A percentile compares a stretch with the other conserved stretches of the same genome.
phyloP scores from a whole-genome alignment of 2,797 vertebrate species.

The Poecilia wingei region DNA sequence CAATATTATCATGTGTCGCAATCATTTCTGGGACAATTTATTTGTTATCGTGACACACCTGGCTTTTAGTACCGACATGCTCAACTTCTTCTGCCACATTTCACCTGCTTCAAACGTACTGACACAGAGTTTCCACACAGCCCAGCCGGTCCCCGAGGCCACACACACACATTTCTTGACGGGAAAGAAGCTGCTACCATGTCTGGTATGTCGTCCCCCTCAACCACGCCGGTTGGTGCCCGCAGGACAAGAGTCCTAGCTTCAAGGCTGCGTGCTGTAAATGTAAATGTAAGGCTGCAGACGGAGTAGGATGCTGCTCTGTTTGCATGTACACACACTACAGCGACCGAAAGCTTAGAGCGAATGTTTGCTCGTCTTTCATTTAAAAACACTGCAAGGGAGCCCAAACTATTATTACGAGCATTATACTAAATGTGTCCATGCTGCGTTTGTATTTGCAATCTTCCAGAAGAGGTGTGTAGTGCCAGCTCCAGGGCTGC shows the following conservation, averaged over 20 bases:
- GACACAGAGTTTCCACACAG: conserved; percentile 41
- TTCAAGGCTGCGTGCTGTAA: conserved; percentile 43
- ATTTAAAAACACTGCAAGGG: not conserved
- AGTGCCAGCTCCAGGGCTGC: conserved; percentile 21
- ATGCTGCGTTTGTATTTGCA: not conserved
- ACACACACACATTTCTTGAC: conserved; percentile 69
- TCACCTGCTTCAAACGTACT: conserved; percentile 35
- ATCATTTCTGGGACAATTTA: no score
- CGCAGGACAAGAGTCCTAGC: conserved; percentile 44
- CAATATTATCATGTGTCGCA: no score
- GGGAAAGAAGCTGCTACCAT: conserved; percentile 77
- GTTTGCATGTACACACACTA: conserved; percentile 62
- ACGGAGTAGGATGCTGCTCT: conserved; percentile 34
- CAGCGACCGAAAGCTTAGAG: conserved; percentile 39
- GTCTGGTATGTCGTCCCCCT: conserved; percentile 70
- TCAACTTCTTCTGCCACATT: conserved; percentile 2
- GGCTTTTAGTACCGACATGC: not conserved
- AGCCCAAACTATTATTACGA: not conserved
- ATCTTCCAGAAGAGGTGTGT: conserved; percentile 15
- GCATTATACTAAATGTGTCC: not conserved
- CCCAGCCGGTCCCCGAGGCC: conserved; percentile 29
- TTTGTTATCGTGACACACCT: no score
- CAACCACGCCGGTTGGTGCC: conserved; percentile 49
- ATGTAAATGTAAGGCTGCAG: conserved; percentile 3
- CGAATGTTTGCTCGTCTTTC: conserved; percentile 2